These are phyloP conservation scores for Portunus trituberculatus DNA, from an alignment of 1,140 invertebrate genomes.

Conservation along the genomic window DNA sequence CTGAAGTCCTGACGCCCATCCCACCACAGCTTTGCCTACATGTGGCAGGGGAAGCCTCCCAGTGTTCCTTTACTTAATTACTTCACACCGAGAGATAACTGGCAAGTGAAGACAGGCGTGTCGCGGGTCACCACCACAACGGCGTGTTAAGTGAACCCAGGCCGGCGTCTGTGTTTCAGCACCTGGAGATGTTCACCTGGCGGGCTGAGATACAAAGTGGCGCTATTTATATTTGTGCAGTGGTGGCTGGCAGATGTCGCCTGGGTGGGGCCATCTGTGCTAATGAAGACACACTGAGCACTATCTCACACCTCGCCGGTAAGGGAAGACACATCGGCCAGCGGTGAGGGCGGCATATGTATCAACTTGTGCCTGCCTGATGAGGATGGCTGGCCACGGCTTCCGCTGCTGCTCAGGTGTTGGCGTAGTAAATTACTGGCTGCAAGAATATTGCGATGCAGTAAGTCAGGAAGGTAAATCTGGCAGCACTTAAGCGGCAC, in stretches of 20 bases:
- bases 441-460: neutral
- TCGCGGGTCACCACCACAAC: neutral
- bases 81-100: neutral
- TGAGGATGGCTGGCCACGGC: neutral
- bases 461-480: neutral
- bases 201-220: neutral
- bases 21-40: neutral
- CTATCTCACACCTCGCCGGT: constrained; percentile 14
- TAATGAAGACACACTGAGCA: constrained; percentile 36
- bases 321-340: constrained; percentile 33
- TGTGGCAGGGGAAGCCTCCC: too few species aligned
- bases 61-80: neutral
- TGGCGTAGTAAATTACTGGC: neutral
- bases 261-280: constrained; percentile 25
- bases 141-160: neutral
- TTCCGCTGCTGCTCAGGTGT: neutral
- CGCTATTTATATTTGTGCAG: constrained; percentile 31
- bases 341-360: neutral
- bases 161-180: neutral
- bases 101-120: neutral
- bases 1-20: neutral
- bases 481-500: neutral
- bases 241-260: constrained; percentile 30
- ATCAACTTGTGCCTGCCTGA: neutral
- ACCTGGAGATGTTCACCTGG: neutral